These are phyloP conservation scores for Morpho helenor DNA, from an alignment of 2,888 invertebrate genomes.

Conservation along the genomic window DNA sequence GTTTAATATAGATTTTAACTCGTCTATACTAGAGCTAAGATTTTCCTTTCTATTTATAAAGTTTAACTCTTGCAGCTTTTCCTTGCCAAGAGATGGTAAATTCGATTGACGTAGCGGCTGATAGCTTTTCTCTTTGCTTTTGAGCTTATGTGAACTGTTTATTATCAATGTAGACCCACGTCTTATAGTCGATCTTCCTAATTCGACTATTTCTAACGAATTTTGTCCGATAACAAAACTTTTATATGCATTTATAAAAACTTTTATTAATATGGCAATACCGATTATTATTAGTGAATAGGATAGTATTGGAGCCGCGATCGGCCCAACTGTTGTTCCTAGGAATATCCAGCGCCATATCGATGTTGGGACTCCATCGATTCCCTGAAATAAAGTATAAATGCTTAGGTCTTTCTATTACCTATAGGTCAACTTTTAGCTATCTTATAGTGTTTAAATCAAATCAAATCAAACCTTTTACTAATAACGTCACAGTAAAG, in stretches of 20 bases:
- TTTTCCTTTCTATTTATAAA: slow-evolving; percentile 39
- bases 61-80: slow-evolving; percentile 45
- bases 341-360: slow-evolving; percentile 90
- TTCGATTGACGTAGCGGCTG: slow-evolving; percentile 39
- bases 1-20: slow-evolving; percentile 45
- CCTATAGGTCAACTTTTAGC: too few species aligned
- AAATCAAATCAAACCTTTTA: too few species aligned
- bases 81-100: slow-evolving; percentile 21
- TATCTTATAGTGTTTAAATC: too few species aligned
- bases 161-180: slow-evolving; percentile 81
- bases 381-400: slow-evolving; percentile 75
- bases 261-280: slow-evolving; percentile 79
- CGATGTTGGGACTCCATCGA: slow-evolving; percentile 87
- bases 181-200: slow-evolving; percentile 85
- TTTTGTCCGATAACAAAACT: slow-evolving; percentile 84
- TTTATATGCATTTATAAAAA: slow-evolving; percentile 87
- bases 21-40: slow-evolving; percentile 48
- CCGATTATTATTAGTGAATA: slow-evolving; percentile 87
- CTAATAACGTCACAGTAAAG: too few species aligned
- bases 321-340: slow-evolving; percentile 87
- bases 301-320: slow-evolving; percentile 83
- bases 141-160: slow-evolving; percentile 78
- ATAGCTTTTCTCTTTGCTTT: slow-evolving; percentile 79
- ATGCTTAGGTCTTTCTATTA: neutral
- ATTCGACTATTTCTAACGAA: slow-evolving; percentile 86